These are phyloP conservation scores for Neodiprion lecontei DNA, from an alignment of 1,140 invertebrate species.

Conservation along the genomic window DNA sequence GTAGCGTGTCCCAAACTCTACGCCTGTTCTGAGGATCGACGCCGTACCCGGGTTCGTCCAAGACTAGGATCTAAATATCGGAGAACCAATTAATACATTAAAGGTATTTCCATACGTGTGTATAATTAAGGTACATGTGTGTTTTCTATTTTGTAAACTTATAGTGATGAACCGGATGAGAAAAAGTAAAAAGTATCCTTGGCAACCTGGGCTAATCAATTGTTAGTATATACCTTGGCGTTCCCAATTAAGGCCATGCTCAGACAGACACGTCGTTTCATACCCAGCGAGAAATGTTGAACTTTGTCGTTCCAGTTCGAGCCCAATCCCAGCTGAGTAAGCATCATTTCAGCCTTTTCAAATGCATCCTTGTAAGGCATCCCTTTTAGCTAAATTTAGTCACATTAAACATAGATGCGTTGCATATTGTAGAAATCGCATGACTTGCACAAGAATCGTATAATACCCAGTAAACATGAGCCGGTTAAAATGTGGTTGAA, in stretches of 20 bases:
- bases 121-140: too few species aligned
- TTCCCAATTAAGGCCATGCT: slow-evolving; percentile 37
- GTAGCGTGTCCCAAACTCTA: slow-evolving; percentile 62
- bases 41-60: slow-evolving; percentile 70
- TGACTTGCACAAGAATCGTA: too few species aligned
- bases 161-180: background rate
- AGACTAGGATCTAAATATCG: slow-evolving; percentile 58
- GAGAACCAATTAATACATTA: too few species aligned
- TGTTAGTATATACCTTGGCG: slow-evolving; percentile 21
- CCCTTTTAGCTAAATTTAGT: slow-evolving; percentile 32
- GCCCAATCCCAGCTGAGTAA: slow-evolving; percentile 31
- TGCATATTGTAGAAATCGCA: background rate
- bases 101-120: too few species aligned
- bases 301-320: slow-evolving; percentile 23
- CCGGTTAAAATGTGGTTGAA: too few species aligned
- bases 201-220: background rate
- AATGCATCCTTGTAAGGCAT: slow-evolving; percentile 28
- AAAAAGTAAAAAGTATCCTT: background rate
- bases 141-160: too few species aligned
- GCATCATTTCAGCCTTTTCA: slow-evolving; percentile 20
- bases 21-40: slow-evolving; percentile 65
- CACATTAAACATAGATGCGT: background rate
- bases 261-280: slow-evolving; percentile 33
- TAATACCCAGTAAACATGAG: too few species aligned
- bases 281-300: slow-evolving; percentile 26